These are phyloP conservation scores for Chymomyza amoena DNA, from an alignment of 2,888 invertebrate genomes.

Conservation along the genomic window DNA sequence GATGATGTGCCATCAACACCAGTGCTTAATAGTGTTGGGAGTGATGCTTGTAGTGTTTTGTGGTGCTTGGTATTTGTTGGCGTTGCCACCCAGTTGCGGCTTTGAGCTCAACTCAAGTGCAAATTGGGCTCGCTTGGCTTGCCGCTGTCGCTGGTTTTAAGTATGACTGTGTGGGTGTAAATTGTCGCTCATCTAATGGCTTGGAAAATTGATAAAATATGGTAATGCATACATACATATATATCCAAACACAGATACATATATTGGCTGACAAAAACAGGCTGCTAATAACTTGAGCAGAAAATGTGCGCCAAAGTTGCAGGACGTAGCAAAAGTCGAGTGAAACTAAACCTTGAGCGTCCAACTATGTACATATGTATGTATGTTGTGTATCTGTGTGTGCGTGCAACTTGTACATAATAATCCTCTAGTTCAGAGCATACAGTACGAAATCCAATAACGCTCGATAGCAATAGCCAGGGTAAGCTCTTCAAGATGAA, in stretches of 20 bases:
- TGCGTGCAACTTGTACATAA: slow-evolving; percentile 65
- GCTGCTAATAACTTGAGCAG: slow-evolving; percentile 71
- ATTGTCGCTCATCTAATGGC: slow-evolving; percentile 73
- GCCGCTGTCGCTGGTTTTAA: slow-evolving; percentile 58
- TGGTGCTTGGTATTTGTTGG: slow-evolving; percentile 3
- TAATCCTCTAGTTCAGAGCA: slow-evolving; percentile 72
- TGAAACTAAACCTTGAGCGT: slow-evolving; percentile 54
- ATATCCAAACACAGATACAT: slow-evolving; percentile 26
- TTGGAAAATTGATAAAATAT: slow-evolving; percentile 77
- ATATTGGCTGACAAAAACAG: slow-evolving; percentile 67
- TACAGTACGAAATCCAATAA: slow-evolving; percentile 74
- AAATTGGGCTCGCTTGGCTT: slow-evolving; percentile 65
- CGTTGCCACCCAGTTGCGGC: slow-evolving; percentile 32
- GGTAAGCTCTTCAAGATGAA: slow-evolving; percentile 53
- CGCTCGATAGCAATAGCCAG: slow-evolving; percentile 63
- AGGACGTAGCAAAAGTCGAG: slow-evolving; percentile 71
- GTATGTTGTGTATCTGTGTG: slow-evolving; percentile 17
- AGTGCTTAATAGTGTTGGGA: slow-evolving; percentile 26
- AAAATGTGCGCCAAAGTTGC: slow-evolving; percentile 71
- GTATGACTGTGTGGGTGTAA: slow-evolving; percentile 67
- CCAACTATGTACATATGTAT: slow-evolving; percentile 11
- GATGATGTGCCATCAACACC: slow-evolving; percentile 2
- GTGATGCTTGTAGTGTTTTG: slow-evolving; percentile 21
- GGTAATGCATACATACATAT: slow-evolving; percentile 61
- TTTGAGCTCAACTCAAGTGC: slow-evolving; percentile 63